Evolutionary conservation across 2,888 invertebrate species (phyloP), one percentile per base, ranked within the genome.

Genomic region (Drosophila robusta): DNA sequence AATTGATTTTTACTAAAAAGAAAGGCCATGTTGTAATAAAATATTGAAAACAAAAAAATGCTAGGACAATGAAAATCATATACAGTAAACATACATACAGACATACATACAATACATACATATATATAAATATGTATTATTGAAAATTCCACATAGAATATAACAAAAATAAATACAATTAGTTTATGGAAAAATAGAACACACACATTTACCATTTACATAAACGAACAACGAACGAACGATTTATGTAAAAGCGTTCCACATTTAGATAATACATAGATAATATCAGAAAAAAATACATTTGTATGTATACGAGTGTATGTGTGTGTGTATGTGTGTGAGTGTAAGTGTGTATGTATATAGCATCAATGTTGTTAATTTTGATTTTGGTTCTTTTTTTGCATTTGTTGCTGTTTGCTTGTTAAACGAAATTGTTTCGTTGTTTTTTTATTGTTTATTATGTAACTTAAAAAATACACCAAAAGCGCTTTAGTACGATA

Each of bases 181-280:
- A 89, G 78, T 70, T 75, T 78, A 70, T 74, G 49, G 57, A 76
- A 77, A 79, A 79, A 71, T 74, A 80, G 75, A 78, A 87, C 79
- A 80, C 80, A 86, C 78, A 90, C 88, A 89, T 86, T 83, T 86
- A 85, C 74, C 85, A 85, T 84, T 83, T 80, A 89, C 80, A 86
- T 88, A 89, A 89, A 89, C 84, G 83, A 90, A 87, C 81, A 88
- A 85, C 82, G 85, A 85, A 88, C 85, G 85, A 85, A 85, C 85
- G 85, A 87, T 89, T 87, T 89, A 89, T 89, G 89, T 87, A 87
- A 90, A 90, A 90, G 87, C 90, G 87, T 90, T 90, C 87, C 88
- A 89, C 89, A 89, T 89, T 89, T 89, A 89, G 89, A 90, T 89
- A 80, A 80, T 87, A 89, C 80, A 89, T 89, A 88, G 82, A 79